phyloP scores from a whole-genome alignment of 2,113 vertebrate genomes.

The Malurus cyaneus region DNA sequence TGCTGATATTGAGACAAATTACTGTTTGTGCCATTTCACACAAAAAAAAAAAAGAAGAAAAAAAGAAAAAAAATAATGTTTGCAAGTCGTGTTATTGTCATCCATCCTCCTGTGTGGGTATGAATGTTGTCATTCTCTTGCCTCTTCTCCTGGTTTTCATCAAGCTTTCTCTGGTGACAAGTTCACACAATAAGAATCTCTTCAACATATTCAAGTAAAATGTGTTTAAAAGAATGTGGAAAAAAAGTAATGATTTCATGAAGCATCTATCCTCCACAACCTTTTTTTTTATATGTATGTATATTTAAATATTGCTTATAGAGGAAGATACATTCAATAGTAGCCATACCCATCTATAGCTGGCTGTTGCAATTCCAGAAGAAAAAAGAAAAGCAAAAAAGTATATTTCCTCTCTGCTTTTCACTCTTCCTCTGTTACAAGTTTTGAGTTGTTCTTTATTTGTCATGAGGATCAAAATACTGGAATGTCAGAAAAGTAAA shows the following conservation, averaged over 20 bases:
- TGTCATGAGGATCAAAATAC: neutral
- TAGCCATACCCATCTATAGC: neutral
- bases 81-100: neutral
- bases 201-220: neutral
- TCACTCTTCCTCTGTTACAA: neutral
- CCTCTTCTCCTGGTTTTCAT: neutral
- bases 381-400: neutral
- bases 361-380: neutral
- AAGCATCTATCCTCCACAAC: neutral
- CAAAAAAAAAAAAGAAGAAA: accelerated
- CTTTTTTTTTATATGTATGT: neutral
- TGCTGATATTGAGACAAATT: neutral
- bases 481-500: neutral
- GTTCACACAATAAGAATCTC: neutral
- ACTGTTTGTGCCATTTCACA: neutral
- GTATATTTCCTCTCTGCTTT: neutral
- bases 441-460: neutral
- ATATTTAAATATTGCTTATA: neutral
- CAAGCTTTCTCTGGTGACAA: neutral
- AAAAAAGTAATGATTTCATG: neutral
- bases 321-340: neutral
- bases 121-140: neutral
- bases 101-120: neutral
- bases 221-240: neutral
- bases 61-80: neutral